Evolutionary conservation across 1,140 invertebrate genomes (phyloP), one percentile per base, ranked within the genome.

Genomic region (Orius insidiosus): DNA sequence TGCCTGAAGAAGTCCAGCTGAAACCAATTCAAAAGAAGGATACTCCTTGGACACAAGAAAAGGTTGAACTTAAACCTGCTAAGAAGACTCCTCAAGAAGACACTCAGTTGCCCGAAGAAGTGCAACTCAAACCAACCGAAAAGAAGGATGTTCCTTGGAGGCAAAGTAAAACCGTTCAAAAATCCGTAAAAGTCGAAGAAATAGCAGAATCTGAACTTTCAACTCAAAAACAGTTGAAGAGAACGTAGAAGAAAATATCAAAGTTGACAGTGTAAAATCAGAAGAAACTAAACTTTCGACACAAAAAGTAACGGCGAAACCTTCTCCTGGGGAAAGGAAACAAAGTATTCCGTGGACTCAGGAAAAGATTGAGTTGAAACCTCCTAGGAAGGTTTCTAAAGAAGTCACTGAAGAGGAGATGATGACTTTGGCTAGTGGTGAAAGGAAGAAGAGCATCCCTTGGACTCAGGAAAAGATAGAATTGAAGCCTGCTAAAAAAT

Each of bases 391-490:
- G 1, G 54, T 60, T 15, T 54, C 55, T 16, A 59, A 56, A 19
- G 44, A 30, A 39, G 33, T 46, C n/a, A 40, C 43, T 31, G 10
- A 54, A 30, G 52, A 55, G 39, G 53, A 56, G 53, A 42, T 53
- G 3, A 24, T 24, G 24, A n/a, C n/a, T n/a, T 24, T 24, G 7
- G 24, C 24, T 24, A 4, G 3, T 24, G 24, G 24, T 24, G 24
- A 24, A 24, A 24, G 24, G 24, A 24, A 31, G 19, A 8, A 33
- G 40, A 31, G 57, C 10, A 60, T 63, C 49, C 65, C 68, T 3
- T 70, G 67, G 68, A 67, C 58, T 0, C 56, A 69, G 48, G 66
- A 71, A 56, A 58, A 58, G 49, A 58, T 68, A 24, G 51, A 57
- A 9, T 51, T 71, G 13, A 70, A 68, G 51, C 65, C 60, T 54